Evolutionary conservation across 30 jellyfish, hydroid and myxozoan genomes (phyloP), one percentile per base, ranked within the genome.

Genomic region (Sanderia malayensis): DNA sequence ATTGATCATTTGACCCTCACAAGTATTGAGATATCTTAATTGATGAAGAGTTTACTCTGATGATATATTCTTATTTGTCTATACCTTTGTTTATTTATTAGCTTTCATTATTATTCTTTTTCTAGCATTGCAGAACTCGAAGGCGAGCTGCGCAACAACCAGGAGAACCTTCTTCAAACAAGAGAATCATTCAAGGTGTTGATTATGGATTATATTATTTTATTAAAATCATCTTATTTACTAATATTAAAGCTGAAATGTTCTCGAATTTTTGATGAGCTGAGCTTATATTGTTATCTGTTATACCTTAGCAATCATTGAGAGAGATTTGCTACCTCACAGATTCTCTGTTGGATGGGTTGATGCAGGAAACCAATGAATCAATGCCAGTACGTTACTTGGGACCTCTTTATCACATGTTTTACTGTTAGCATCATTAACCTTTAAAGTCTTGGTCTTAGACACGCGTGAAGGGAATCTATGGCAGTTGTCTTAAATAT

Each of bases 111-210:
- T 29, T 26, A 17, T 9, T 29, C 19, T 23, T 45, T 29, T 47
- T 27, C 2, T 61, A 78, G 89, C 49, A 78, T 78, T 23, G 45
- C 67, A 4, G 89, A 78, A 34, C 89, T 78, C 34, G 89, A 78
- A 37, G 75, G 20, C 58, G 89, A 78, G 44, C 58, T 78, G 44
- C 72, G 89, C 45, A 78, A 65, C 41, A 78, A 78, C 55, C 89
- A 78, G 65, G 93, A 78, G 41, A 61, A 70, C 44, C 84, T 86
- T 37, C 68, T 76, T 23, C 79, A 72, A 37, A 80, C 88, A 8
- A 73, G 81, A 33, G 94, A 71, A 57, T 27, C 82, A 1, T 78
- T 78, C 62, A 66, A 62, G 82, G 89, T 78, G n/a, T n/a, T n/a
- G n/a, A n/a, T n/a, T n/a, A n/a, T n/a, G n/a, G n/a, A n/a, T n/a